Evolutionary conservation across 2,797 vertebrate genomes (phyloP).

Genomic region (Pantherophis vulpinus): DNA sequence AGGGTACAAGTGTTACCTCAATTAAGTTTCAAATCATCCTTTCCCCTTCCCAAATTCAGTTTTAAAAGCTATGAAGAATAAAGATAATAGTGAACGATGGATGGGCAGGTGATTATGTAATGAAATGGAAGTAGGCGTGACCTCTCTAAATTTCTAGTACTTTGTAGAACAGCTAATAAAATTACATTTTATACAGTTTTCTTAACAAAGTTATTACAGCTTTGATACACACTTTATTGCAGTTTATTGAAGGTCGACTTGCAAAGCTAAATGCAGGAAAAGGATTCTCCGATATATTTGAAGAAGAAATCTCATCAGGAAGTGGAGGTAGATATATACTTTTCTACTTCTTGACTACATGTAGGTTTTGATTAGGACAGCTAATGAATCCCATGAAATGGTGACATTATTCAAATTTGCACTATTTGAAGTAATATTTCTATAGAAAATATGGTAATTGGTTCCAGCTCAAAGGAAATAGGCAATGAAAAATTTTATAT

Average conservation of each 20-base stretch:
- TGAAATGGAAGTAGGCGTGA: not conserved
- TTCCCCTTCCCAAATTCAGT: not conserved
- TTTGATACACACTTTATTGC: constrained; percentile 32
- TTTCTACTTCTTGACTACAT: constrained; percentile 34
- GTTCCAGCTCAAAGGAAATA: not conserved
- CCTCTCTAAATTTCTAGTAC: not conserved
- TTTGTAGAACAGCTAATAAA: not conserved
- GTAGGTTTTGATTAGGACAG: not conserved
- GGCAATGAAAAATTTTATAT: not conserved
- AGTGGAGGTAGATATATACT: constrained; percentile 84
- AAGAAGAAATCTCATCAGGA: constrained; percentile 95
- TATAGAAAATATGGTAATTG: not conserved
- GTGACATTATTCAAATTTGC: not conserved
- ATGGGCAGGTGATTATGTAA: not conserved
- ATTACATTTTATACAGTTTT: not conserved
- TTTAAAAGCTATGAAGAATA: not conserved
- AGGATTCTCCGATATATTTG: constrained; percentile 93
- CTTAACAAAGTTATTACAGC: constrained; percentile 17
- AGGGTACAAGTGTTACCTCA: not conserved
- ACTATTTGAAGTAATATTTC: not conserved
- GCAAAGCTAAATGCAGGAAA: constrained; percentile 94
- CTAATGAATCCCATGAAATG: not conserved
- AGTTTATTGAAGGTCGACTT: constrained; percentile 97
- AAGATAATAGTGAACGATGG: not conserved
- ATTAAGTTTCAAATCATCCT: not conserved